Conservation (phyloP, 2,113 vertebrate genomes). For the Sinosuthora webbiana region DNA sequence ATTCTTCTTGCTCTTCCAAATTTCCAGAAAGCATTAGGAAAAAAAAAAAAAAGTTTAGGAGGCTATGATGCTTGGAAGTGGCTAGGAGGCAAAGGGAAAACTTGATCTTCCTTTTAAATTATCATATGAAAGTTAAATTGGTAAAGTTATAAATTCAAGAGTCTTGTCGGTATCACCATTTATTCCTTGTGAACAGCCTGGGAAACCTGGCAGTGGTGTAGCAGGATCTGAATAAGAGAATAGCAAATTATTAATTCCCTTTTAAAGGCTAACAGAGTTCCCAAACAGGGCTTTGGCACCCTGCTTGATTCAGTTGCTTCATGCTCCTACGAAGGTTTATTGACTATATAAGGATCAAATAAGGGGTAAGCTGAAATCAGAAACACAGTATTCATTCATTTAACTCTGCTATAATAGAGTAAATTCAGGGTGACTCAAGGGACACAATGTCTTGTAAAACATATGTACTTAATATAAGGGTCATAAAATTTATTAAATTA, state of each 20-base stretch:
- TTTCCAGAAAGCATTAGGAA: not conserved
- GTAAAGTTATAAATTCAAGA: not conserved
- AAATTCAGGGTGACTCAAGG: constrained; percentile 91
- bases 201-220: not conserved
- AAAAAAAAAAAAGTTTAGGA: not conserved
- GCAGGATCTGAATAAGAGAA: constrained; percentile 4
- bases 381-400: constrained; percentile 79
- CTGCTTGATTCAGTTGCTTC: constrained; percentile 11
- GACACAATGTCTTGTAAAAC: constrained; percentile 96
- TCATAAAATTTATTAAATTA: constrained; percentile 98
- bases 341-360: constrained; percentile 70
- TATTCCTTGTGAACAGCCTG: not conserved
- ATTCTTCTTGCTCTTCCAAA: not conserved
- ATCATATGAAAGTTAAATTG: not conserved
- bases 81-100: not conserved
- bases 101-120: not conserved
- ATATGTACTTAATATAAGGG: constrained; percentile 96
- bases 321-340: constrained; percentile 49
- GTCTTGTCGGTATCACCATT: not conserved
- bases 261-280: constrained; percentile 28
- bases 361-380: constrained; percentile 69
- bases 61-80: not conserved
- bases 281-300: constrained; percentile 34
- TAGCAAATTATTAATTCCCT: constrained; percentile 32
- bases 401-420: constrained; percentile 72